Conservation (phyloP, 2,797 vertebrate species). For the Rhincodon typus region DNA sequence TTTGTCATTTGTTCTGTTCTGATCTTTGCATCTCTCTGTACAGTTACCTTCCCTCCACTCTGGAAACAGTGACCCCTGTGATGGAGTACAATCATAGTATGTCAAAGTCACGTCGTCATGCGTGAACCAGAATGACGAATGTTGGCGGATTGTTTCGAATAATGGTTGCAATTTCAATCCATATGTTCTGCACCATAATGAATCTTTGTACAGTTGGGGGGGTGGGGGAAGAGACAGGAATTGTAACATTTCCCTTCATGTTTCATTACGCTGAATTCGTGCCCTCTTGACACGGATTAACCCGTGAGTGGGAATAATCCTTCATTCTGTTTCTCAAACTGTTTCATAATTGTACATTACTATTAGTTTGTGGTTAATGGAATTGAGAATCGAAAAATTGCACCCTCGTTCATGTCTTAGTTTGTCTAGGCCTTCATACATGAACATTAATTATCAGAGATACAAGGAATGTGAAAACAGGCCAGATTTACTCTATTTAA, state of each 20-base stretch:
- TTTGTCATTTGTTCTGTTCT: not conserved
- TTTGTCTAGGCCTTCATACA: not conserved
- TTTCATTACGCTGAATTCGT: not conserved
- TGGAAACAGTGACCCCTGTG: not conserved
- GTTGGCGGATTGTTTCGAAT: not conserved
- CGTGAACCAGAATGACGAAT: not conserved
- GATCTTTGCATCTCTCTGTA: not conserved
- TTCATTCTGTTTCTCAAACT: constrained; percentile 1
- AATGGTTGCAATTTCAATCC: not conserved
- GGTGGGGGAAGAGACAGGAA: not conserved
- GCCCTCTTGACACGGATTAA: not conserved
- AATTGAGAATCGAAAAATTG: not conserved
- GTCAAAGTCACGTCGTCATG: not conserved
- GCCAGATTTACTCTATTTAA: not conserved
- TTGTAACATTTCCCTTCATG: not conserved
- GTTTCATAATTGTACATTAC: constrained; percentile 1
- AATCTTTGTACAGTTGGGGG: too few species aligned
- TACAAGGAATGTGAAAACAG: not conserved
- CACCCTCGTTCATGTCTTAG: not conserved
- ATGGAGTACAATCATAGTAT: rapidly evolving
- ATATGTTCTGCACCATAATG: not conserved
- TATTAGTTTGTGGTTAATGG: not conserved
- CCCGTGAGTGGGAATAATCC: not conserved
- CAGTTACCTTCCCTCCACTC: not conserved
- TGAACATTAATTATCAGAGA: not conserved